Evolutionary conservation across 2,797 vertebrate species (phyloP), one percentile per base, ranked within the genome.

Genomic region (Halcyon chelicuti): DNA sequence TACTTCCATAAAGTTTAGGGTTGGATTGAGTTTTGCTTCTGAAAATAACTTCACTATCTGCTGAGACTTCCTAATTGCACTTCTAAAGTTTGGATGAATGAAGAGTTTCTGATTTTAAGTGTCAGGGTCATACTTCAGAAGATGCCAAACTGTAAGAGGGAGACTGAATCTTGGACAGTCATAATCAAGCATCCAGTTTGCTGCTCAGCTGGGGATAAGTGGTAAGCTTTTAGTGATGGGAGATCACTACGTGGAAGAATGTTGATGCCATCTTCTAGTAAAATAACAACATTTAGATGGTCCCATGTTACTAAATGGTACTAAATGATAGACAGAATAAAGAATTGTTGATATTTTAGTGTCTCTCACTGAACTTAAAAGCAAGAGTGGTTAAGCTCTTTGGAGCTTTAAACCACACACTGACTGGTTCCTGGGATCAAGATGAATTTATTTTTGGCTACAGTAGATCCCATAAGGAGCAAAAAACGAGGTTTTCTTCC

Each of bases 361-460:
- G 49, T 85, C 29, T 89, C 44, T 87, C 28, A 19, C 25, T 74
- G 84, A 78, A 74, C 57, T 86, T 74, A 52, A 79, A 89, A 82
- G 51, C 60, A 71, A 71, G 71, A 76, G 76, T 80, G 31, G 28
- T 61, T 77, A 91, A 91, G 75, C n/a, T 88, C 63, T 46, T 81
- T 54, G 26, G 67, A 87, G 72, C 63, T 86, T 85, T 93, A 87
- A 61, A 80, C 86, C 70, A 61, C 60, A 76, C 14, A 7, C 29
- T 68, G 62, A 23, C 26, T 76, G 74, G 60, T 33, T 94, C 39
- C 31, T 85, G 35, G 65, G 66, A 93, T 95, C 83, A 91, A 80
- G 65, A 79, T 28, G 31, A 82, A 91, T 93, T 87, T 63, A 94
- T 92, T 96, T 93, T 85, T 95, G 90, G n/a, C 47, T 93, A 20